Percentiles rank a stretch among this genome's conserved stretches.
These are phyloP conservation scores for Corydoras sp. DNA, from an alignment of 2,113 vertebrate species.

Conservation along the genomic window DNA sequence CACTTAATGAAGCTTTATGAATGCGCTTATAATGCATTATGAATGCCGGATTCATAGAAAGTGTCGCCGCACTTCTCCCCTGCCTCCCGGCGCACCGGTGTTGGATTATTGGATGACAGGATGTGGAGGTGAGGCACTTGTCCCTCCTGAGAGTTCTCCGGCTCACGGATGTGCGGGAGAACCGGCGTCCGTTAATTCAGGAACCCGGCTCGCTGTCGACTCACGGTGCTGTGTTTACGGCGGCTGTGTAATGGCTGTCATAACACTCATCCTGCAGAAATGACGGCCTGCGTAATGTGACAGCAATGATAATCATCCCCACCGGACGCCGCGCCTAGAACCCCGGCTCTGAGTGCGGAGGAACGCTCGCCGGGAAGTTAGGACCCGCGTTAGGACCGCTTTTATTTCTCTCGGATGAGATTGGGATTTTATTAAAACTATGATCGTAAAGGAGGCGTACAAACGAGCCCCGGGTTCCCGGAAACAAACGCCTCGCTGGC, in stretches of 20 bases:
- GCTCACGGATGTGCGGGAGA: constrained; percentile 4
- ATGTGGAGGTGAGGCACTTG: constrained; percentile 51
- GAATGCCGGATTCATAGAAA: too few relatives aligned
- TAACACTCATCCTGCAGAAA: neutral
- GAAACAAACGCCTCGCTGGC: constrained; percentile 1
- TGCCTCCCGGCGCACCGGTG: constrained; percentile 6
- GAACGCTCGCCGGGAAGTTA: neutral
- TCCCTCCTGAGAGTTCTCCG: neutral
- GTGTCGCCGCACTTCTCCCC: neutral
- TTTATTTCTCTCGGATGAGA: constrained; percentile 38
- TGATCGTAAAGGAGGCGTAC: constrained; percentile 40
- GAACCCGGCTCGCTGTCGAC: neutral
- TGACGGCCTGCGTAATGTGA: neutral
- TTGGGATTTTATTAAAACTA: constrained; percentile 53
- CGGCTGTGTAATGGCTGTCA: neutral
- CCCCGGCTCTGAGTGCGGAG: neutral
- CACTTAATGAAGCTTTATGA: too few relatives aligned
- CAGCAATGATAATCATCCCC: neutral
- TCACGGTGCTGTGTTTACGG: neutral
- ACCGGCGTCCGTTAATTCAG: constrained; percentile 11
- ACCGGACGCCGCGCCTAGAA: neutral
- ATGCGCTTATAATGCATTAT: too few relatives aligned
- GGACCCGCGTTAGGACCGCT: constrained; percentile 32
- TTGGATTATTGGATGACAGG: constrained; percentile 57
- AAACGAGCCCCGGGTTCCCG: constrained; percentile 44